Evolutionary conservation across 1,140 invertebrate species (phyloP).

Genomic region (Theocolax elegans): DNA sequence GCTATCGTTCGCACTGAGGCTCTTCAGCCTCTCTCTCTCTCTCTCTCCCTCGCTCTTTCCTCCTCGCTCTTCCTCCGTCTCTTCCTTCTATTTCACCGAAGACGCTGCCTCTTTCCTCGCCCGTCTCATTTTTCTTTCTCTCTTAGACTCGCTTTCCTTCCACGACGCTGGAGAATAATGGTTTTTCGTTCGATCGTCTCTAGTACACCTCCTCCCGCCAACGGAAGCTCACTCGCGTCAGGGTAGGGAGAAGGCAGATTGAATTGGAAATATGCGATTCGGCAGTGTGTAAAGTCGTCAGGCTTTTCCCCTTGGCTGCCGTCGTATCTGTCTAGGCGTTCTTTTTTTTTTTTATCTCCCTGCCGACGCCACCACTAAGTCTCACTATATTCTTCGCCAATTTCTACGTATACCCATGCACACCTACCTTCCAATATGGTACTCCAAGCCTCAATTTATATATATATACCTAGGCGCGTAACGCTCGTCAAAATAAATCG

Average conservation of each 20-base stretch:
- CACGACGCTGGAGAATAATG: slow-evolving; percentile 51
- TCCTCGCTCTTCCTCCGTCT: not conserved
- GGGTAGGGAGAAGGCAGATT: slow-evolving; percentile 52
- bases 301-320: slow-evolving; percentile 41
- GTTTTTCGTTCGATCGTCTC: slow-evolving; percentile 54
- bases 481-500: slow-evolving; percentile 24
- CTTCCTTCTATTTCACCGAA: no score
- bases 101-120: no score
- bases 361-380: slow-evolving; percentile 22
- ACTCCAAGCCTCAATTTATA: no score
- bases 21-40: slow-evolving; percentile 1
- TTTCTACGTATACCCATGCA: not conserved
- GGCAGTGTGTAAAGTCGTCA: slow-evolving; percentile 57
- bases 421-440: not conserved
- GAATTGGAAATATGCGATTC: slow-evolving; percentile 60
- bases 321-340: not conserved
- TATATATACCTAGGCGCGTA: no score
- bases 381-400: not conserved
- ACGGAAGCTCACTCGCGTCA: not conserved
- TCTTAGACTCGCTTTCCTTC: slow-evolving; percentile 14
- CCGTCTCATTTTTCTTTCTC: not conserved
- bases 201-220: not conserved
- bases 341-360: not conserved
- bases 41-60: not conserved
- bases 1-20: slow-evolving; percentile 33